A percentile compares a stretch with the other conserved stretches of the same genome.
Evolutionary conservation across 2,888 invertebrate species (phyloP).

Genomic region (Phlogophora meticulosa): DNA sequence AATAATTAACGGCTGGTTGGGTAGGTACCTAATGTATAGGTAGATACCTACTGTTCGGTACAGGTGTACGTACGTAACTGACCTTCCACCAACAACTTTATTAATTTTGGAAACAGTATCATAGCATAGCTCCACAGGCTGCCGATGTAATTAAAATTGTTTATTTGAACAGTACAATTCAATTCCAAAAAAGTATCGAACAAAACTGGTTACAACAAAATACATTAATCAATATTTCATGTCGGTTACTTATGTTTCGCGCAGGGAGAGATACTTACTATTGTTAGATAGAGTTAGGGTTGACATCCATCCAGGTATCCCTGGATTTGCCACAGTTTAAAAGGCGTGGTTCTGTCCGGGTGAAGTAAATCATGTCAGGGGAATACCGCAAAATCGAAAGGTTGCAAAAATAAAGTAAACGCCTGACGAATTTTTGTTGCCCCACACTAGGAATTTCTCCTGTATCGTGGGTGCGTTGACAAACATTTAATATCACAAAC

Average conservation of each 20-base stretch:
- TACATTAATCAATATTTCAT: constrained; percentile 24
- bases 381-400: no score
- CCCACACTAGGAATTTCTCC: no score
- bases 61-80: not conserved
- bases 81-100: not conserved
- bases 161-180: not conserved
- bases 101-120: not conserved
- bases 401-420: no score
- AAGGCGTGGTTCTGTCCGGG: no score
- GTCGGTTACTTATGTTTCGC: constrained; percentile 13
- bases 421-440: no score
- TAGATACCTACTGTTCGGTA: not conserved
- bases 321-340: no score
- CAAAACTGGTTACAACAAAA: not conserved
- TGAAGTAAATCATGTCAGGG: no score
- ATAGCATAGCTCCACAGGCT: not conserved
- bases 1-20: not conserved
- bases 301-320: no score
- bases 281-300: constrained; percentile 2
- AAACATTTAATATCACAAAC: no score
- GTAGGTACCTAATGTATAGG: not conserved
- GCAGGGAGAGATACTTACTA: not conserved
- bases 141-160: not conserved
- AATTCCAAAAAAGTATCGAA: not conserved
- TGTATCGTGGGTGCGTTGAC: no score